Conservation (phyloP, 2,113 vertebrate genomes). For the Naja naja region DNA sequence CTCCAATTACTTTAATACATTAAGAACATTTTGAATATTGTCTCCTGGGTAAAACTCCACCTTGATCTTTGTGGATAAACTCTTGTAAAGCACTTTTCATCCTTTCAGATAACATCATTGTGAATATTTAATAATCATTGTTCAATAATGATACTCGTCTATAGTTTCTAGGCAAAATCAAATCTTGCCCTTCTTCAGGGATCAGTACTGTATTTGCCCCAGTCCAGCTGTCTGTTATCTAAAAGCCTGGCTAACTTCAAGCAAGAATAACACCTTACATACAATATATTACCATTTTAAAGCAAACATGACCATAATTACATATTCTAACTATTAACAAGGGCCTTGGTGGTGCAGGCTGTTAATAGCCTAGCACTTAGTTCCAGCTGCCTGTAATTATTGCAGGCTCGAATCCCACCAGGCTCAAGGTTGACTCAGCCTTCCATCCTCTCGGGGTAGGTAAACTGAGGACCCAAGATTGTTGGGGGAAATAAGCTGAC, state of each 20-base stretch:
- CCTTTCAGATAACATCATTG: not conserved
- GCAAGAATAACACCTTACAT: not conserved
- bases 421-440: no score
- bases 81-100: not conserved
- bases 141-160: not conserved
- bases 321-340: no score
- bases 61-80: not conserved
- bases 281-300: no score
- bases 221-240: not conserved
- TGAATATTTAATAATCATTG: not conserved
- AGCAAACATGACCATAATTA: no score
- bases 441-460: no score
- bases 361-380: no score
- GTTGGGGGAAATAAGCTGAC: no score
- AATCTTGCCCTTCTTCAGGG: not conserved
- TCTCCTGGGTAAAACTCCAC: not conserved
- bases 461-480: no score
- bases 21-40: not conserved
- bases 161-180: not conserved
- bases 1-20: not conserved
- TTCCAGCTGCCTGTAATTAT: no score
- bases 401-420: no score
- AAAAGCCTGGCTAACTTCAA: not conserved
- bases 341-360: no score
- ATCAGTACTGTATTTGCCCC: not conserved